A percentile compares a stretch with the other conserved stretches of the same genome.
Conservation (phyloP, 2,113 vertebrate species). For the Laticauda laticaudata region DNA sequence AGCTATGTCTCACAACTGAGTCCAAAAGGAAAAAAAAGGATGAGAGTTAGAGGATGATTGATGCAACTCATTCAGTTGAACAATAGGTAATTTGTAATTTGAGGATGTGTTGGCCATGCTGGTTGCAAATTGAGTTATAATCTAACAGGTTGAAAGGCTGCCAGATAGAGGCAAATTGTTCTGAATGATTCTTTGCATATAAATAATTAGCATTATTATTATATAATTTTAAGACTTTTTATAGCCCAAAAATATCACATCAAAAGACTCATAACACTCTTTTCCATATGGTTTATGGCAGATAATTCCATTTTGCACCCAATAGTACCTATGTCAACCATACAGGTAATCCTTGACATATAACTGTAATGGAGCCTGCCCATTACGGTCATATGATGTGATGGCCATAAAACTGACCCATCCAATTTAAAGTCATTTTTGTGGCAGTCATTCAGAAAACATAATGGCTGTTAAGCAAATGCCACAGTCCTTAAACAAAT, state of each 20-base stretch:
- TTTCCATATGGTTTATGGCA: background rate
- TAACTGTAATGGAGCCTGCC: too few relatives aligned
- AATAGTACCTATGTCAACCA: background rate
- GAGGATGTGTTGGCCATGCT: background rate
- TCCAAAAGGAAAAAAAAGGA: too few relatives aligned
- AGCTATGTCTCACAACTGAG: too few relatives aligned
- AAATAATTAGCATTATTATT: background rate
- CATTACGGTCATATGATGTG: too few relatives aligned
- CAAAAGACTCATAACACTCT: background rate
- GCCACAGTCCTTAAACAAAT: too few relatives aligned
- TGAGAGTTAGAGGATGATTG: too few relatives aligned
- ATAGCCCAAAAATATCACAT: background rate
- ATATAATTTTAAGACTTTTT: background rate
- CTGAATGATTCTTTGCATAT: background rate
- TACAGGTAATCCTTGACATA: background rate
- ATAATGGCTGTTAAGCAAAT: too few relatives aligned
- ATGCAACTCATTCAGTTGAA: background rate
- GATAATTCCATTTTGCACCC: background rate
- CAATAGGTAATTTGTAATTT: background rate
- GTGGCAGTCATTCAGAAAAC: too few relatives aligned
- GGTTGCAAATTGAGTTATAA: background rate
- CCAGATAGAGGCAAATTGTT: background rate
- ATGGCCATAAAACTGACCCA: too few relatives aligned
- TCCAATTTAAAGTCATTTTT: too few relatives aligned
- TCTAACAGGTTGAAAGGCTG: background rate